Base-by-base conservation (phyloP, 2,113 vertebrate genomes). In the Echinops telfairi region DNA sequence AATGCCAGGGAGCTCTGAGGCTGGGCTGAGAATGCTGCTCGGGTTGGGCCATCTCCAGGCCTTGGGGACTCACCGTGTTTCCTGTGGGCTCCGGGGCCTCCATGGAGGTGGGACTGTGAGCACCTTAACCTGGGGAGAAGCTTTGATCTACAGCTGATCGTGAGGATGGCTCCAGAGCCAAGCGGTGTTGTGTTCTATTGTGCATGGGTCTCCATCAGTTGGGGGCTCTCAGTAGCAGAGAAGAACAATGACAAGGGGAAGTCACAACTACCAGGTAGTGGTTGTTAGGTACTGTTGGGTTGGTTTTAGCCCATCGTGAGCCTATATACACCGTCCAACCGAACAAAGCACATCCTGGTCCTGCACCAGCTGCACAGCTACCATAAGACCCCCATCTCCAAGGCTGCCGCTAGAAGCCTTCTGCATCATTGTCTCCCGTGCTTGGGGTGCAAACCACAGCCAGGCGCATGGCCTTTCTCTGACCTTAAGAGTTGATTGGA, bases 51-150 rank as follows among this genome's bases (percentile, higher is more conserved):
- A 20, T 17, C 47, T 33, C 47, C 57, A 66, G 36, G 53, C 43
- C 62, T 83, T 40, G 31, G 5, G 17, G 64, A 47, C 3, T 31
- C 27, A 79, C 33, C 9, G 23, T 19, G 1, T 29, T 62, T 80
- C 60, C 43, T 5, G 40, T 22, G 2, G 4, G 78, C 38, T n/a
- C 79, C 0, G 0, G 0, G 0, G 71, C 8, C 31, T 3, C 31
- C 4, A 1, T 2, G 25, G 43, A 9, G 15, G 5, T 62, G 78
- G 68, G n/a, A 38, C 19, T 38, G n/a, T 68, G n/a, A n/a, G 53
- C 43, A 14, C 17, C 57, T 60, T 40, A 70, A 62, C 36, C 83
- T 27, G 33, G n/a, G 8, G 58, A 60, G 64, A 47, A 6, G 31
- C 16, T 53, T 53, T 14, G 6, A 71, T 33, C 9, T 47, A 43